Evolutionary conservation across 2,888 invertebrate genomes (phyloP).

Genomic region (Tetheella fluctuosa): DNA sequence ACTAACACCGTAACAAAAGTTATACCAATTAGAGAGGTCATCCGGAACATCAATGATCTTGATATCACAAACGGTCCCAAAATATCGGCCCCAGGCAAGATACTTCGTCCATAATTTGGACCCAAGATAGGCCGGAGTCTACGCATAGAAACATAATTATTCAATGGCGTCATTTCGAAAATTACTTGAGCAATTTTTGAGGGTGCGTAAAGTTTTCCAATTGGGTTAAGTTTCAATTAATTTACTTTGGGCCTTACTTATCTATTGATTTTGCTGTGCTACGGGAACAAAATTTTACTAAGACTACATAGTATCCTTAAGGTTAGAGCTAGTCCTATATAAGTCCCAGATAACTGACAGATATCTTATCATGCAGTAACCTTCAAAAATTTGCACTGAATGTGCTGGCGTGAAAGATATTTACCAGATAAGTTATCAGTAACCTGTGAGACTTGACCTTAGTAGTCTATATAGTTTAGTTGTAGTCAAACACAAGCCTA

Average conservation of each 20-base stretch:
- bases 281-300: background rate
- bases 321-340: too few species aligned
- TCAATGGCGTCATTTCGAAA: background rate
- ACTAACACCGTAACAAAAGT: background rate
- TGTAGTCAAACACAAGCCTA: too few species aligned
- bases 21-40: constrained; percentile 3
- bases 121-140: background rate
- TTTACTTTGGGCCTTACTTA: constrained; percentile 9
- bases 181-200: constrained; percentile 7
- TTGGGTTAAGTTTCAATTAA: constrained; percentile 1
- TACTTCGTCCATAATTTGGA: constrained; percentile 2
- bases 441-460: too few species aligned
- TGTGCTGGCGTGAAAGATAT: too few species aligned
- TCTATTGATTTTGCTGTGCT: constrained; percentile 6
- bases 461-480: too few species aligned
- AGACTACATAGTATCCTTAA: too few species aligned
- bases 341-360: too few species aligned
- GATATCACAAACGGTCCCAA: background rate
- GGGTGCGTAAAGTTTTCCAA: constrained; percentile 4
- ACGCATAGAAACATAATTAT: background rate
- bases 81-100: constrained; percentile 1
- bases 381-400: too few species aligned
- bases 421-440: too few species aligned
- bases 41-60: background rate
- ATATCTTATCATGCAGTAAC: too few species aligned